Evolutionary conservation across 2,888 invertebrate species (phyloP).

Genomic region (Pomacea canaliculata): DNA sequence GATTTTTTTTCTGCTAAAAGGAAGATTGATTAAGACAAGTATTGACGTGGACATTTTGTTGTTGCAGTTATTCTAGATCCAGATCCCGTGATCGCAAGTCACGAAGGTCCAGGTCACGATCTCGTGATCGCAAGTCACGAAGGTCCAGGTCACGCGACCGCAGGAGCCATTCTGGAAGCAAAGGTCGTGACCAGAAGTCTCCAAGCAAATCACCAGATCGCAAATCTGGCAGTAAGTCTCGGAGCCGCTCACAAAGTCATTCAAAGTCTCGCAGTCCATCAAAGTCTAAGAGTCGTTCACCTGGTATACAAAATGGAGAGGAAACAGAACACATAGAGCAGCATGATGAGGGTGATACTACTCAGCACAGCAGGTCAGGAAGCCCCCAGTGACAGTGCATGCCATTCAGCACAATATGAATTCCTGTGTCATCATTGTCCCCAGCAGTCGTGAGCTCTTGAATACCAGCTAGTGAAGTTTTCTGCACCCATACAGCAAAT

Average conservation of each 20-base stretch:
- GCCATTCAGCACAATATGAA: too few relatives aligned
- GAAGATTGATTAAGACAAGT: too few relatives aligned
- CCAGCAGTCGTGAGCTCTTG: too few relatives aligned
- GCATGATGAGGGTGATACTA: slow-evolving; percentile 1
- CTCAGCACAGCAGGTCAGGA: slow-evolving; percentile 13
- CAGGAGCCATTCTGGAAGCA: slow-evolving; percentile 23
- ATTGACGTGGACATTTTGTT: too few relatives aligned
- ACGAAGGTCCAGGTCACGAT: slow-evolving; percentile 29
- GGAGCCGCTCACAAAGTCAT: slow-evolving; percentile 19
- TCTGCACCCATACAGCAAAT: too few relatives aligned
- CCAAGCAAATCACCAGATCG: slow-evolving; percentile 16
- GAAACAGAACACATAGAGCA: slow-evolving; percentile 10
- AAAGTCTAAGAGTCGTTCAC: slow-evolving; percentile 26
- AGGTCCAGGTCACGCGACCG: slow-evolving; percentile 31
- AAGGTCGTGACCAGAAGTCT: slow-evolving; percentile 10
- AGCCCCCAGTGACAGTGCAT: slow-evolving; percentile 4
- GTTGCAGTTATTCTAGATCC: slow-evolving; percentile 27
- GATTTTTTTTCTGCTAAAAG: too few relatives aligned
- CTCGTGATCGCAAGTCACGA: slow-evolving; percentile 25
- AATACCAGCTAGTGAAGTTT: too few relatives aligned
- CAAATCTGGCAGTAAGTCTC: slow-evolving; percentile 22
- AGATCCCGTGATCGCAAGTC: slow-evolving; percentile 29
- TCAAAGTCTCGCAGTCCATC: slow-evolving; percentile 23
- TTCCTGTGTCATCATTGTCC: too few relatives aligned
- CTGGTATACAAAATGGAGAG: slow-evolving; percentile 20